Percentiles rank a stretch among this genome's conserved stretches.
Conservation (phyloP, 2,113 vertebrate genomes). For the Gymnobelideus leadbeateri region DNA sequence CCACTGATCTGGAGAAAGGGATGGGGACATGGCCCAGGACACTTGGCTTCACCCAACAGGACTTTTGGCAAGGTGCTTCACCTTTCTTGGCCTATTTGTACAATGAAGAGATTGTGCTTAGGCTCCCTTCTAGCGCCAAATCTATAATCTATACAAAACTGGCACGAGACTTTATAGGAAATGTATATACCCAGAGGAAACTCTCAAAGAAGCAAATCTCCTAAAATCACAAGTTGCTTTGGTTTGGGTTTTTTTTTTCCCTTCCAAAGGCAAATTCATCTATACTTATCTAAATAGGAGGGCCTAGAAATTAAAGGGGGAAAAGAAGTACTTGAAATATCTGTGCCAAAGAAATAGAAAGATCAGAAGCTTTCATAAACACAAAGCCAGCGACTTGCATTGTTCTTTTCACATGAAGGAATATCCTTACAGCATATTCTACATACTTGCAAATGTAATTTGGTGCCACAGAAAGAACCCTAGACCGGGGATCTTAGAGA, state of each 20-base stretch:
- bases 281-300: neutral
- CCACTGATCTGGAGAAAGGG: neutral
- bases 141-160: neutral
- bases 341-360: neutral
- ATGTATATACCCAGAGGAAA: neutral
- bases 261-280: neutral
- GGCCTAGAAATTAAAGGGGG: neutral
- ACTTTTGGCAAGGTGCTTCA: neutral
- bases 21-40: neutral
- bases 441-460: neutral
- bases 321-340: neutral
- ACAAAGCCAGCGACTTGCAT: neutral
- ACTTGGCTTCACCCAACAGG: neutral
- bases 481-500: constrained; percentile 21
- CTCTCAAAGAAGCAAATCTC: neutral
- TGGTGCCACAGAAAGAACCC: neutral
- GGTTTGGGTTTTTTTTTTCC: neutral
- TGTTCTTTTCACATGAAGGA: neutral
- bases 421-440: neutral
- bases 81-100: neutral
- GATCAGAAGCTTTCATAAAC: neutral
- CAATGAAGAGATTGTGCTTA: neutral
- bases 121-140: neutral
- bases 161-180: neutral
- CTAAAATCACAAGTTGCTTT: neutral